A percentile compares a stretch with the other conserved stretches of the same genome.
Evolutionary conservation across 2,888 invertebrate genomes (phyloP).

Genomic region (Harpalus rufipes): DNA sequence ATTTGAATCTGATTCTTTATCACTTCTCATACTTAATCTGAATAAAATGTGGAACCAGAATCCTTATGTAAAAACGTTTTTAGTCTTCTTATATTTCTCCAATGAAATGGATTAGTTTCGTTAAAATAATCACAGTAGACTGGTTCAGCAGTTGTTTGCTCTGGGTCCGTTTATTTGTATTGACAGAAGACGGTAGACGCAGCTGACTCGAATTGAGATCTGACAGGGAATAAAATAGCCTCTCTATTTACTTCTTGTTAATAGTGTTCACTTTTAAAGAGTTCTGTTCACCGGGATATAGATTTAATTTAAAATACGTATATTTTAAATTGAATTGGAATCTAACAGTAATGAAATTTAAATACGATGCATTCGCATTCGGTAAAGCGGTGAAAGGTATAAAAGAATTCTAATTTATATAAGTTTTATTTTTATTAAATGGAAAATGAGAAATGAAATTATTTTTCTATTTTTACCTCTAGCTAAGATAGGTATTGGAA

Average conservation of each 20-base stretch:
- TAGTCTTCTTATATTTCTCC: too few relatives aligned
- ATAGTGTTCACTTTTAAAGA: constrained; percentile 2
- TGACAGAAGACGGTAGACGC: constrained; percentile 4
- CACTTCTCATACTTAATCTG: too few relatives aligned
- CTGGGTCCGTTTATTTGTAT: not conserved
- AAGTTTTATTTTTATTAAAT: too few relatives aligned
- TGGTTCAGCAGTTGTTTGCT: not conserved
- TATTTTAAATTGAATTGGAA: not conserved
- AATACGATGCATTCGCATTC: not conserved
- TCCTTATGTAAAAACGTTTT: too few relatives aligned
- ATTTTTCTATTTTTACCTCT: too few relatives aligned
- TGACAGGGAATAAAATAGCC: not conserved
- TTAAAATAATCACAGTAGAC: constrained; percentile 6
- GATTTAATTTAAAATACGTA: not conserved
- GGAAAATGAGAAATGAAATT: too few relatives aligned
- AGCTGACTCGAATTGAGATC: not conserved
- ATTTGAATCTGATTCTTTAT: too few relatives aligned
- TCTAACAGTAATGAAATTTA: not conserved
- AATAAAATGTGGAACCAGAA: too few relatives aligned
- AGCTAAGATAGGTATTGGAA: too few relatives aligned
- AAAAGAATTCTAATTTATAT: too few relatives aligned
- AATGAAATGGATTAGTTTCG: not conserved
- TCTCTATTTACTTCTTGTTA: not conserved
- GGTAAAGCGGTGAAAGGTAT: too few relatives aligned
- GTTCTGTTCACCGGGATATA: not conserved